Evolutionary conservation across 2,888 invertebrate genomes (phyloP).

Genomic region (Lacanobia wlatinum): DNA sequence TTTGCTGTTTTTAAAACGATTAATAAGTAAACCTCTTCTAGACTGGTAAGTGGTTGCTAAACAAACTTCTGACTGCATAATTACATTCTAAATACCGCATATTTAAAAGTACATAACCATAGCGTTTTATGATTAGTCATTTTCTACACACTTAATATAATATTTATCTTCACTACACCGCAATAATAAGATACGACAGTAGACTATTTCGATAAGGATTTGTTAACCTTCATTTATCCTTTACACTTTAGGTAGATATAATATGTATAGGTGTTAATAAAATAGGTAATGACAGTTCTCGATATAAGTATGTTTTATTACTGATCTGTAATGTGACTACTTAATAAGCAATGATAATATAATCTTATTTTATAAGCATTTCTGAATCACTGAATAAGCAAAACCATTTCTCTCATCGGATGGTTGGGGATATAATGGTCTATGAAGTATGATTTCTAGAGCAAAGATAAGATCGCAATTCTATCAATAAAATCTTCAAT

Average conservation of each 20-base stretch:
- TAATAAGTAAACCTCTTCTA: too few relatives aligned
- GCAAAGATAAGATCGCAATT: background rate
- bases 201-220: constrained; percentile 14
- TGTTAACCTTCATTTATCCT: constrained; percentile 32
- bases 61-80: too few relatives aligned
- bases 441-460: background rate
- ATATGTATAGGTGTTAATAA: constrained; percentile 3
- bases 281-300: background rate
- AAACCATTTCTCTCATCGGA: background rate
- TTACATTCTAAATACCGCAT: background rate
- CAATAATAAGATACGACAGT: background rate
- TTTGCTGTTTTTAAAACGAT: too few relatives aligned
- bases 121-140: background rate
- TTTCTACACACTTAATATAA: background rate
- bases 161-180: background rate
- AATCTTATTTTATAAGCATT: constrained; percentile 10
- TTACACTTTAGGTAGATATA: background rate
- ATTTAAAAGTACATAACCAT: background rate
- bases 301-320: background rate
- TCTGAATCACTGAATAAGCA: constrained; percentile 14
- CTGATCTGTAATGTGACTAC: background rate
- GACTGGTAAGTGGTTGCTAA: too few relatives aligned
- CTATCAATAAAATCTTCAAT: too few relatives aligned
- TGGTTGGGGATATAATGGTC: background rate
- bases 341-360: background rate